These are phyloP conservation scores for Lamprologus callipterus DNA, from an alignment of 2,113 vertebrate species.

Conservation along the genomic window DNA sequence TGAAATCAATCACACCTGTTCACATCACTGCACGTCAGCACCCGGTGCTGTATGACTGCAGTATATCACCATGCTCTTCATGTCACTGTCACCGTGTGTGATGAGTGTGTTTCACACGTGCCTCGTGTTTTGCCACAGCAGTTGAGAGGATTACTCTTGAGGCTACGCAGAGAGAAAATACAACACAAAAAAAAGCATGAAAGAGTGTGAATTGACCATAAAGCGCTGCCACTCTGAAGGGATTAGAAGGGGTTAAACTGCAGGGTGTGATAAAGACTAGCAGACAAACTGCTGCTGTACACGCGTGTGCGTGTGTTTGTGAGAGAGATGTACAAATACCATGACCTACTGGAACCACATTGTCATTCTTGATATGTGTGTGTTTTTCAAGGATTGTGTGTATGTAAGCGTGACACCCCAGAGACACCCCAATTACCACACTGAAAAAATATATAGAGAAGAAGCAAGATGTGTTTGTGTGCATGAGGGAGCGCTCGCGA, in stretches of 20 bases:
- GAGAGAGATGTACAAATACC: neutral
- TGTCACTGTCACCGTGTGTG: neutral
- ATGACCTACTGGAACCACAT: neutral
- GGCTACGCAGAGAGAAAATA: conserved; percentile 3
- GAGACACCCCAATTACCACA: neutral
- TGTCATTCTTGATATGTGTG: neutral
- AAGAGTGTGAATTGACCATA: conserved; percentile 51
- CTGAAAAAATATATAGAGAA: neutral
- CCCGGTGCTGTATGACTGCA: neutral
- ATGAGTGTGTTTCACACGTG: conserved; percentile 3
- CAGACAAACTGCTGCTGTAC: neutral
- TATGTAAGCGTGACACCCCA: neutral
- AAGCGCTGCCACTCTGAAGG: conserved; percentile 35
- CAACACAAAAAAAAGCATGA: conserved; percentile 4
- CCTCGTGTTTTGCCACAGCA: conserved; percentile 21
- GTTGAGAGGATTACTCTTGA: conserved; percentile 25
- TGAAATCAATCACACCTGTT: neutral
- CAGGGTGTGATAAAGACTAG: conserved; percentile 20
- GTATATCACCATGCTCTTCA: neutral
- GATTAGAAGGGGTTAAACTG: conserved; percentile 62
- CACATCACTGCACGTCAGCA: neutral
- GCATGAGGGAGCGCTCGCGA: neutral
- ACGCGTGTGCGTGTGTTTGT: neutral
- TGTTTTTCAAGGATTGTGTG: neutral
- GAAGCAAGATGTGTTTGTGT: neutral